Evolutionary conservation across 2,888 invertebrate genomes (phyloP).

Genomic region (Hyposoter didymator): DNA sequence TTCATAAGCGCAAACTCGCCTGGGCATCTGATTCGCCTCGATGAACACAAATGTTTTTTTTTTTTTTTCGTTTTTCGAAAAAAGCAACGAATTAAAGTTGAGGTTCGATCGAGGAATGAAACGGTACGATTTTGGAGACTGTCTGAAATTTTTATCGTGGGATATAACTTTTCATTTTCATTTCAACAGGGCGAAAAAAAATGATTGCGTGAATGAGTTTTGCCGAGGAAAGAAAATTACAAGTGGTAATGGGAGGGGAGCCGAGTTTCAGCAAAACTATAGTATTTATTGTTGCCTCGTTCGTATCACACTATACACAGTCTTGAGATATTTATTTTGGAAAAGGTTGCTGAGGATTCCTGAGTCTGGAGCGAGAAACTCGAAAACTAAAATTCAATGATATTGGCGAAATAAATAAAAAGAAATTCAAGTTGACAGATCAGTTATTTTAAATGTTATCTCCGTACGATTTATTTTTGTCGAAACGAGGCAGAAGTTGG

Average conservation of each 20-base stretch:
- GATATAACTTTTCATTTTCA: background rate
- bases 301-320: conserved; percentile 36
- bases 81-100: conserved; percentile 12
- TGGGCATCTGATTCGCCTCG: conserved; percentile 36
- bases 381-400: background rate
- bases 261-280: conserved; percentile 14
- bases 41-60: conserved; percentile 15
- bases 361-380: background rate
- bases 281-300: conserved; percentile 28
- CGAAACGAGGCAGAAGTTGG: background rate
- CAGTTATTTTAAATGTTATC: background rate
- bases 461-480: background rate
- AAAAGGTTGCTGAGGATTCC: background rate
- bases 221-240: too few relatives aligned
- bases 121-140: conserved; percentile 18
- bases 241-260: background rate
- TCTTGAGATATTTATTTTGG: background rate
- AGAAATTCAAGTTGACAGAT: too few relatives aligned
- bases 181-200: background rate
- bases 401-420: background rate
- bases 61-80: background rate
- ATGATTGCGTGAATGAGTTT: too few relatives aligned
- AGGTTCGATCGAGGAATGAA: background rate
- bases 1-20: conserved; percentile 32
- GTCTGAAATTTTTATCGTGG: conserved; percentile 1